phyloP scores from a whole-genome alignment of 2,797 vertebrate species.

The Etheostoma nigrum region DNA sequence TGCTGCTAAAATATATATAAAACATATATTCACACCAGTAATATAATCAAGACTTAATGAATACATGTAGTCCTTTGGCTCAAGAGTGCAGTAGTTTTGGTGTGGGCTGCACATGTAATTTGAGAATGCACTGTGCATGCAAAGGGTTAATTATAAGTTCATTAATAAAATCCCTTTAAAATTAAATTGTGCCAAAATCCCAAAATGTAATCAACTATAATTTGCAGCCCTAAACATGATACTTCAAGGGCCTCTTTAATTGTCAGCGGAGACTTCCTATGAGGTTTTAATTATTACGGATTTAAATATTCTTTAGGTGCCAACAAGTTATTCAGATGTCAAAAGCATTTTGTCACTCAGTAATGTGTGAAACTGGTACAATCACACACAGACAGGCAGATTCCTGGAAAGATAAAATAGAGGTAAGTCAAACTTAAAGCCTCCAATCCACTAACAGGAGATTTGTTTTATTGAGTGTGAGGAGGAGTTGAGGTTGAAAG shows the following conservation, averaged over 20 bases:
- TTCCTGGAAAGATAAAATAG: slow-evolving; percentile 61
- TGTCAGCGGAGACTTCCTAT: slow-evolving; percentile 28
- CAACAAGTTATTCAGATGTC: slow-evolving; percentile 51
- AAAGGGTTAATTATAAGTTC: no score
- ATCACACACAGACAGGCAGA: slow-evolving; percentile 51
- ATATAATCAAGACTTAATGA: no score
- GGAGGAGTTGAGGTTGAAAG: slow-evolving; percentile 26
- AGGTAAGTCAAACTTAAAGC: slow-evolving; percentile 61
- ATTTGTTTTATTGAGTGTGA: slow-evolving; percentile 37
- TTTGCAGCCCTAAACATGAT: slow-evolving; percentile 42
- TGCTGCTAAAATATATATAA: no score
- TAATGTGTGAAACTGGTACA: slow-evolving; percentile 64
- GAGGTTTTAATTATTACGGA: slow-evolving; percentile 14
- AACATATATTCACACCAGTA: no score
- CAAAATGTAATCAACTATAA: no score
- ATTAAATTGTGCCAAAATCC: no score
- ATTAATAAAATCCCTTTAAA: no score
- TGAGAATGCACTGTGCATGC: no score
- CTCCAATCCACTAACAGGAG: slow-evolving; percentile 29
- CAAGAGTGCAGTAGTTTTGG: no score
- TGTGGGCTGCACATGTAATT: no score
- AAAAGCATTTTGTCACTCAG: slow-evolving; percentile 55
- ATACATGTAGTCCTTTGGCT: no score
- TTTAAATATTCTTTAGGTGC: slow-evolving; percentile 49
- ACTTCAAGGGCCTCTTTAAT: slow-evolving; percentile 56